Base-by-base conservation (phyloP, 2,888 invertebrate species). In the Empis livida region DNA sequence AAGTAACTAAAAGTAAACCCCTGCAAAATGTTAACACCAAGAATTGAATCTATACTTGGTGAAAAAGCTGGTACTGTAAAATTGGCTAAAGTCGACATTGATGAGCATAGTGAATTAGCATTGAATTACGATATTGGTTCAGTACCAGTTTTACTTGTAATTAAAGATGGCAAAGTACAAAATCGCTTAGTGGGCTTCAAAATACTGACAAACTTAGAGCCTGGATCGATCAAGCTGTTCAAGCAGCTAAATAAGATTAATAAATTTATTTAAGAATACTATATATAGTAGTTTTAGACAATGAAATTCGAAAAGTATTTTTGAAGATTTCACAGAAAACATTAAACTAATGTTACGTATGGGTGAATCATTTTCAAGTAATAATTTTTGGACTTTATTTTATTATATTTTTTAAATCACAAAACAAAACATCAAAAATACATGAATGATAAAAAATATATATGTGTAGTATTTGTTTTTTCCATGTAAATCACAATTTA, bases 21-120 rank as follows among this genome's bases (percentile, higher is more conserved):
- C 2, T 97, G 97, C 68, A 87, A 88, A 62, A 77, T 91, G 59
- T 70, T 97, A 41, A 90, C 86, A 20, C 96, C 97, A 3, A 77
- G 95, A 46, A 74, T 97, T 50, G 96, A 95, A 67, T 79, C 82
- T 14, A 78, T 93, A 27, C 79, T 94, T 48, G 82, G 84, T 5
- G 86, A 88, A 61, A 81, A 80, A 51, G 79, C 83, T 52, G 93
- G 91, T 4, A 84, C 87, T 67, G 81, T 96, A 31, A 72, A 85
- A 44, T 68, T 97, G 51, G 96, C 95, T 4, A 95, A 94, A 73
- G 91, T 96, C 17, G 93, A 97, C 63, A 92, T 97, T 56, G 96
- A 96, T 71, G 86, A 91, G 61, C 79, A 88, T 61, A 83, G 86
- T 44, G 95, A 95, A 59, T 70, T 96, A 39, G 95, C 95, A 13